These are phyloP conservation scores for Dastarcus helophoroides DNA, from an alignment of 2,888 invertebrate species.

Conservation along the genomic window DNA sequence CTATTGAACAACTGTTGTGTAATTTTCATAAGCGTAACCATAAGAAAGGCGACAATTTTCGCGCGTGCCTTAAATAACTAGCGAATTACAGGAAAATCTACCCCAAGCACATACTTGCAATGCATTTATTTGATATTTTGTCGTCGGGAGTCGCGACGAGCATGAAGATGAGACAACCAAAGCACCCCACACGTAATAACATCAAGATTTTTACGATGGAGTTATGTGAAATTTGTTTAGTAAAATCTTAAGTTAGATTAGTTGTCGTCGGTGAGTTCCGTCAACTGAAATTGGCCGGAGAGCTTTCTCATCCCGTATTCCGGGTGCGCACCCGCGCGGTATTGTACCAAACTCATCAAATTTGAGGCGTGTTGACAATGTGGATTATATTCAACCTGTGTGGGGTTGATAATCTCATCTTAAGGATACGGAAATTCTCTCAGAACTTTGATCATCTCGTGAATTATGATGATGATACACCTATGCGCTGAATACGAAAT, in stretches of 20 bases:
- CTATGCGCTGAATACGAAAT: constrained; percentile 30
- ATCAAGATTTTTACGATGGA: too few relatives aligned
- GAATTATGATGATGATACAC: constrained; percentile 34
- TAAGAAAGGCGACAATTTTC: too few relatives aligned
- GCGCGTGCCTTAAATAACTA: too few relatives aligned
- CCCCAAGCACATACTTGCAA: too few relatives aligned
- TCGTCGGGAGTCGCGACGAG: too few relatives aligned
- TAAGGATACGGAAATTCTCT: constrained; percentile 35
- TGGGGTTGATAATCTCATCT: constrained; percentile 36
- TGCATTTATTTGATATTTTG: too few relatives aligned
- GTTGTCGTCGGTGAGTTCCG: constrained; percentile 10
- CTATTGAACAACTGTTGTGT: too few relatives aligned
- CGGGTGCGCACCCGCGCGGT: constrained; percentile 27
- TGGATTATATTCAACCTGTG: constrained; percentile 36
- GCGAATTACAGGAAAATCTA: too few relatives aligned
- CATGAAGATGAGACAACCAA: too few relatives aligned
- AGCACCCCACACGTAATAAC: too few relatives aligned
- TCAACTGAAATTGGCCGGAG: constrained; percentile 10
- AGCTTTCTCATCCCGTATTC: constrained; percentile 30
- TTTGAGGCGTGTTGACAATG: constrained; percentile 38
- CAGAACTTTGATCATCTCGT: constrained; percentile 38
- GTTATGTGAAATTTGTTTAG: too few relatives aligned
- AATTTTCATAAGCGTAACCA: too few relatives aligned
- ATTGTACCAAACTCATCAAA: constrained; percentile 39
- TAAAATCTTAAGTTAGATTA: constrained; percentile 17